phyloP scores from a whole-genome alignment of 2,888 invertebrate genomes.

The Nebria brevicollis region DNA sequence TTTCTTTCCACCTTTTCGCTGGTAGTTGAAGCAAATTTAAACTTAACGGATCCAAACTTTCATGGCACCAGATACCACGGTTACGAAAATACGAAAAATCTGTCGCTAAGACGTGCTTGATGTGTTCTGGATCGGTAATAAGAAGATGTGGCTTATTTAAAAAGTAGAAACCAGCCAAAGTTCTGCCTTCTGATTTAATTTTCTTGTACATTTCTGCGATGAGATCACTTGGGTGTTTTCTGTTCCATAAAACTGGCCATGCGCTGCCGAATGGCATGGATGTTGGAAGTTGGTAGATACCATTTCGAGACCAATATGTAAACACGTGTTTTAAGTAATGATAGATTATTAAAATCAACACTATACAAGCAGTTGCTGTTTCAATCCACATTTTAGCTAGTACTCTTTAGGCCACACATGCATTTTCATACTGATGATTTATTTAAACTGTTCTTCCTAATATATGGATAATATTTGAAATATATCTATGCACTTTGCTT shows the following conservation, averaged over 20 bases:
- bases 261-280: conserved; percentile 29
- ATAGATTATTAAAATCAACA: conserved; percentile 6
- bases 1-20: conserved; percentile 23
- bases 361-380: neutral
- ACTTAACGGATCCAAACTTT: conserved; percentile 32
- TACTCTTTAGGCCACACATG: neutral
- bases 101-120: conserved; percentile 29
- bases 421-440: neutral
- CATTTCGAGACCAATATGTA: conserved; percentile 37
- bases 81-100: conserved; percentile 33
- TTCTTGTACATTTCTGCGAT: conserved; percentile 22
- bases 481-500: too few relatives aligned
- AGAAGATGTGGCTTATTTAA: conserved; percentile 22
- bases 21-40: conserved; percentile 23
- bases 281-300: conserved; percentile 33
- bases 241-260: conserved; percentile 24
- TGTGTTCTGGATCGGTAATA: conserved; percentile 39
- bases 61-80: conserved; percentile 37
- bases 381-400: neutral
- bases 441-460: neutral
- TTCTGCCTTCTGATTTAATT: conserved; percentile 5
- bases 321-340: conserved; percentile 20
- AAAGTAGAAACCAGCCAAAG: conserved; percentile 29
- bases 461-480: neutral
- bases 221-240: conserved; percentile 24